Base-by-base conservation (phyloP, 2,113 vertebrate species). In the Forbesichthys agassizii region DNA sequence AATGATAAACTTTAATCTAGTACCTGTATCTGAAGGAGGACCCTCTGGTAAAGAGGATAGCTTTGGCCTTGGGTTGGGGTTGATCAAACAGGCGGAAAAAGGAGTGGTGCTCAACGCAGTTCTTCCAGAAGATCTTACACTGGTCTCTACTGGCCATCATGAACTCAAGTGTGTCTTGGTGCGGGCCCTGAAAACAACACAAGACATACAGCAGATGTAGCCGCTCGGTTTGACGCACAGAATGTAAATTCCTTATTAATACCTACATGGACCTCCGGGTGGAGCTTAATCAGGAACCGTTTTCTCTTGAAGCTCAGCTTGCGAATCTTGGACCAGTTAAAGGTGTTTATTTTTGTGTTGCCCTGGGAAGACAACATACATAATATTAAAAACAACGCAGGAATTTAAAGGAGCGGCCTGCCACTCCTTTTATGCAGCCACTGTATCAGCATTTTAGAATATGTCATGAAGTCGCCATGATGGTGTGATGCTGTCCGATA, bases 21-120 rank as follows among this genome's bases (percentile, higher is more conserved):
- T 89, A 98, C 98, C 98, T 99, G 93, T 99, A 99, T 95, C 97
- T 93, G 91, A 99, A 99, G 0, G 97, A 99, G 3, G 98, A 99
- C 11, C 97, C 98, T 77, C 98, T 89, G 60, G 92, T 95, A 89
- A 99, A 95, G 81, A 99, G 87, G 62, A 97, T 83, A 0, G 95
- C 87, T 93, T 94, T 98, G 58, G 95, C 82, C 82, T 94, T 97
- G 59, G 96, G 95, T 74, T 94, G 93, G 0, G 97, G 97, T 75
- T 98, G 96, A 74, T 98, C 98, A 3, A 94, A 88, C 52, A 98
- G 89, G 18, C 98, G 95, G 71, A 99, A 99, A 77, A 99, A 99
- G 0, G 95, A 95, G 67, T 99, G 98, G 85, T 99, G 94, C 53
- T 99, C 98, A 64, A 99, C 98, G 82, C 98, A 98, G 84, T 96